Base-by-base conservation (phyloP, 2,113 vertebrate species). In the Pachycephala philippinensis region DNA sequence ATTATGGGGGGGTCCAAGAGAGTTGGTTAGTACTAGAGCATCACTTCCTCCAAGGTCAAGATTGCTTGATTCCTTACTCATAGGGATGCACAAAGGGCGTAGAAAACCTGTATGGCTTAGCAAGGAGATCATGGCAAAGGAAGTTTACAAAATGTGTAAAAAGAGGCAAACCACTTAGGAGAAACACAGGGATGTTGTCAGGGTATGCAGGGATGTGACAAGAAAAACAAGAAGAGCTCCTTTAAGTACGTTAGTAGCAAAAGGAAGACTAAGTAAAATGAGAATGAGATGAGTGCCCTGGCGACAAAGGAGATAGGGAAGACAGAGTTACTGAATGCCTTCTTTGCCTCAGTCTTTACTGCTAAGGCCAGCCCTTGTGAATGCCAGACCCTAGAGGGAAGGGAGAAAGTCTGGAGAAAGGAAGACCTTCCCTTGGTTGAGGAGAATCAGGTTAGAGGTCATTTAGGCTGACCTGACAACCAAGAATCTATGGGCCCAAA, bases 81-180 rank as follows among this genome's bases (percentile, higher is more conserved):
- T 12, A 44, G 17, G 26, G 35, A 26, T 49, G 70, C 24, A 11
- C 17, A 52, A 59, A 57, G 12, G 0, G 8, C 3, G 3, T 22
- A 24, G 68, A 44, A 81, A 72, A 33, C 12, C 18, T 17, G 4
- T 1, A 2, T 39, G 23, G 2, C 19, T 72, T 31, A 50, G 35
- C 14, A 57, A 37, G 0, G 2, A 24, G 37, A 72, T 59, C 44
- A 35, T 45, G 44, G 44, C 13, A 52, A 74, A 52, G 23, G 27
- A 59, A 57, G 45, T 52, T 65, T 20, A 28, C 15, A n/a, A 45
- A 89, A 60, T 53, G 10, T 66, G 53, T 23, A 24, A 52, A 33
- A 81, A 52, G 23, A 60, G 39, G 7, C 39, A 66, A 65, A 59
- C 23, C 8, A 17, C 13, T 45, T n/a, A 20, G 23, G 15, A 59